Evolutionary conservation across 2,888 invertebrate species (phyloP).

Genomic region (Lumbricus terrestris): DNA sequence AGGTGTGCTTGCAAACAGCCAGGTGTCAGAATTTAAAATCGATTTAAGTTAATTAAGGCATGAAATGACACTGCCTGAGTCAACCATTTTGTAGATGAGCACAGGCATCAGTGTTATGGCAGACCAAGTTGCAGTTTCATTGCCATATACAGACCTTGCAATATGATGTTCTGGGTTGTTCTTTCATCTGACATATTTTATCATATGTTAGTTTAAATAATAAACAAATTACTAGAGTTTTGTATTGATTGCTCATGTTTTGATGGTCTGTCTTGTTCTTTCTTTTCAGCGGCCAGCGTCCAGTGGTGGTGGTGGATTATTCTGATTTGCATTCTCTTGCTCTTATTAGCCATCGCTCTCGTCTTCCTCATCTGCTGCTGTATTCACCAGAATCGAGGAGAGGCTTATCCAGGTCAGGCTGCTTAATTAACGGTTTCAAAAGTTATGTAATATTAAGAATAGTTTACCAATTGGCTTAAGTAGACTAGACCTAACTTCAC

Average conservation of each 20-base stretch:
- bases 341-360: constrained; percentile 33
- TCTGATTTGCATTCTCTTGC: constrained; percentile 35
- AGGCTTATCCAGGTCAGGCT: constrained; percentile 37
- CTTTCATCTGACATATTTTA: not conserved
- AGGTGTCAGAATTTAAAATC: too few relatives aligned
- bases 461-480: not conserved
- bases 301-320: constrained; percentile 38
- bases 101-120: too few relatives aligned
- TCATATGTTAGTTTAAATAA: not conserved
- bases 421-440: not conserved
- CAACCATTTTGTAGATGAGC: too few relatives aligned
- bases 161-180: too few relatives aligned
- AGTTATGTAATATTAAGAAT: not conserved
- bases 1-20: too few relatives aligned
- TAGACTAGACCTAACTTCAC: not conserved
- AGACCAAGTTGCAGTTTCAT: too few relatives aligned
- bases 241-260: too few relatives aligned
- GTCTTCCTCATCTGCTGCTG: constrained; percentile 37
- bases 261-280: constrained; percentile 6
- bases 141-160: too few relatives aligned
- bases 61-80: too few relatives aligned
- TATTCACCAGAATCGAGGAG: constrained; percentile 37
- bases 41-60: too few relatives aligned
- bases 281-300: not conserved
- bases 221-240: too few relatives aligned